Conservation (phyloP, 2,113 vertebrate species). For the Peucedramus taeniatus region DNA sequence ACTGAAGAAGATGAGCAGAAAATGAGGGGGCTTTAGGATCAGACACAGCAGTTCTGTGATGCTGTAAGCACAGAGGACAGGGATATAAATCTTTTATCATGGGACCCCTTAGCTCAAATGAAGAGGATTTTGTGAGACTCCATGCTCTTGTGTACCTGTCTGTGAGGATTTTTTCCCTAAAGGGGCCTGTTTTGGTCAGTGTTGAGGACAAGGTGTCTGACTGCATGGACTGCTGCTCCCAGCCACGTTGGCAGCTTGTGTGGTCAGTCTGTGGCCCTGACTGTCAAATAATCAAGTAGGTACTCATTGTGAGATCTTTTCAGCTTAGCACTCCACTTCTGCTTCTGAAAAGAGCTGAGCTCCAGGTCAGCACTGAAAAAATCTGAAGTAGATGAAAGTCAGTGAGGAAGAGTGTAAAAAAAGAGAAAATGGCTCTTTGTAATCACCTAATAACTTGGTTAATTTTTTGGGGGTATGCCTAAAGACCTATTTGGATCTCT, state of each 20-base stretch:
- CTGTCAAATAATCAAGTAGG: background rate
- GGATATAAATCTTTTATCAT: background rate
- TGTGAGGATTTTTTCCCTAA: background rate
- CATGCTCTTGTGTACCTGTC: accelerated
- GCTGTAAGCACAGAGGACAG: accelerated
- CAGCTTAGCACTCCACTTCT: background rate
- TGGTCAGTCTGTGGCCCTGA: background rate
- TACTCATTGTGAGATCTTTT: background rate
- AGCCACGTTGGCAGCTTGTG: accelerated
- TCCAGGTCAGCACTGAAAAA: background rate
- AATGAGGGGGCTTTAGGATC: background rate
- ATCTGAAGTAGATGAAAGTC: background rate
- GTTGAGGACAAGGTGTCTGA: background rate
- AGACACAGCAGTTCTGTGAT: background rate
- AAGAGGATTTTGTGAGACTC: background rate
- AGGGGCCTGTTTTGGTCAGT: background rate
- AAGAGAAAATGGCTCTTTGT: background rate
- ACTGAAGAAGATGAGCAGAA: background rate
- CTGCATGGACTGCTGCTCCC: background rate
- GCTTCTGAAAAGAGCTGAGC: background rate
- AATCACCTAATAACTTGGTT: background rate
- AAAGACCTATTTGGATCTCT: background rate
- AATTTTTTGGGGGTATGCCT: background rate
- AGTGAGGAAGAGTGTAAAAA: background rate
- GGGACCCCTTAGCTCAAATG: background rate